Conservation (phyloP, 2,888 invertebrate genomes). For the Folsomia manolachei region DNA sequence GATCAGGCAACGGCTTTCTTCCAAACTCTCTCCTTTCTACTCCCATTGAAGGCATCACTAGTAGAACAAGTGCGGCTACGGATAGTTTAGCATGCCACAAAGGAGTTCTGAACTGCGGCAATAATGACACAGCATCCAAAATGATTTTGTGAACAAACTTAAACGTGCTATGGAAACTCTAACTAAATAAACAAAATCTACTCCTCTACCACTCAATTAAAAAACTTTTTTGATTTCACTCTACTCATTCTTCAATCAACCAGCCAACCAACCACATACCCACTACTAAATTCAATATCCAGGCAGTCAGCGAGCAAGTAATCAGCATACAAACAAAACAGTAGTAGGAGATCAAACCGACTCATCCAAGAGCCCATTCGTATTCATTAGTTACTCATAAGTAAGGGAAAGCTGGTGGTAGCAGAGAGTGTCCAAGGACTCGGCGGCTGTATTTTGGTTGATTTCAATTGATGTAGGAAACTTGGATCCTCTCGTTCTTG, state of each 20-base stretch:
- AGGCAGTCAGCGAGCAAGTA: too few species aligned
- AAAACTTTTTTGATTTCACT: background rate
- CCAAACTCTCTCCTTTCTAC: too few species aligned
- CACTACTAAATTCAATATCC: background rate
- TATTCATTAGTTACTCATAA: background rate
- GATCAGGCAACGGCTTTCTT: too few species aligned
- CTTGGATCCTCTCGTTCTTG: background rate
- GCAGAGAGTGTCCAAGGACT: background rate
- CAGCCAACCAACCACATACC: background rate
- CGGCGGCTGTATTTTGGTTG: background rate
- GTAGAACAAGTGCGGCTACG: too few species aligned
- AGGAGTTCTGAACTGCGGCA: too few species aligned
- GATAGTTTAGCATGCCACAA: too few species aligned
- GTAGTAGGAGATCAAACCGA: background rate
- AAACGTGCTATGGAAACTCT: too few species aligned
- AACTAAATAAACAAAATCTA: background rate
- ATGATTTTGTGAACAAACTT: too few species aligned
- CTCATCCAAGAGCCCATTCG: background rate
- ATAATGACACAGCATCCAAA: too few species aligned
- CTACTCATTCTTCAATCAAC: background rate
- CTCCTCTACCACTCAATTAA: background rate
- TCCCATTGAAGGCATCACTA: too few species aligned
- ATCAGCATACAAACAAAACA: background rate
- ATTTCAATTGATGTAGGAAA: background rate
- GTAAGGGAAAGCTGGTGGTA: background rate